These are phyloP conservation scores for Neodiprion virginianus DNA, from an alignment of 1,140 invertebrate genomes.

Conservation along the genomic window DNA sequence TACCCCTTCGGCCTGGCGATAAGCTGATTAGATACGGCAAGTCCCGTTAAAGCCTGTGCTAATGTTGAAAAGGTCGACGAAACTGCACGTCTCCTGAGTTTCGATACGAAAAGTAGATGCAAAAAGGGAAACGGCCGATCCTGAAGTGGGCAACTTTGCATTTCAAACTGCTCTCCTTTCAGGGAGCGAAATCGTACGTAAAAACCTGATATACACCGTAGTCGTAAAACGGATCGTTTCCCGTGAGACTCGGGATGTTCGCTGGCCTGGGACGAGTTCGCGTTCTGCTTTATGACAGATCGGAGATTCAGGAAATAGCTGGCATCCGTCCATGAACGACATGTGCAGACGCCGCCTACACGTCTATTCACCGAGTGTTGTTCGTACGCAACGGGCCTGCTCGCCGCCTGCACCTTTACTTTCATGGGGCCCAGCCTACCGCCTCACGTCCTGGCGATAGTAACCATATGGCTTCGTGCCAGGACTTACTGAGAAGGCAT, in stretches of 20 bases:
- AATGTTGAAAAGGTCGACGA: too few species aligned
- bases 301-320: background rate
- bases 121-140: background rate
- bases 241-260: too few species aligned
- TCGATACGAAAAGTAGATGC: background rate
- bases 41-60: too few species aligned
- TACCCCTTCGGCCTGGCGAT: too few species aligned
- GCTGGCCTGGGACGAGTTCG: too few species aligned
- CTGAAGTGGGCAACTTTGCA: too few species aligned
- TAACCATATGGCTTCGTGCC: slow-evolving; percentile 5
- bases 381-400: background rate
- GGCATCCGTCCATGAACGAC: background rate
- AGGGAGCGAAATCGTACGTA: background rate
- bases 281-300: background rate
- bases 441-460: background rate
- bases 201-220: background rate
- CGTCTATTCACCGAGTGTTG: background rate
- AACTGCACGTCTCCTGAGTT: too few species aligned
- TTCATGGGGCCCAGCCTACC: background rate
- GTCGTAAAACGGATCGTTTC: background rate
- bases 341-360: background rate
- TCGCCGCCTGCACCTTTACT: background rate
- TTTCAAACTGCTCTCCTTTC: too few species aligned
- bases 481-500: background rate
- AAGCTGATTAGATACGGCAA: too few species aligned